These are phyloP conservation scores for Oreohelix idahoensis DNA, from an alignment of 1,140 invertebrate genomes.

Conservation along the genomic window DNA sequence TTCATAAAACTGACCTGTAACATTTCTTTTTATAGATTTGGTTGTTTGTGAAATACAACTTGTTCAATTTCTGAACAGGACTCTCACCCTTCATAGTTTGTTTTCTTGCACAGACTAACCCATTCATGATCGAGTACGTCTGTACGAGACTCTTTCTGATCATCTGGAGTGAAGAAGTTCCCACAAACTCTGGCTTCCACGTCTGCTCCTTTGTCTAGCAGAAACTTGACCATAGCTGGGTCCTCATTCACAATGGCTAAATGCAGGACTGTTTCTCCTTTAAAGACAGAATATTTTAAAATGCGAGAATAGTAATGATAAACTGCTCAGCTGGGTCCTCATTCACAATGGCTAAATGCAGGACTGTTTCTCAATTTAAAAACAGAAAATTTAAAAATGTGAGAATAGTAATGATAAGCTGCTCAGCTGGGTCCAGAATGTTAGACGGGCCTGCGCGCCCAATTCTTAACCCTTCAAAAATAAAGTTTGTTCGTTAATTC, in stretches of 20 bases:
- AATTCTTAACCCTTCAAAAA: too few species aligned
- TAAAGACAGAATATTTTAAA: too few species aligned
- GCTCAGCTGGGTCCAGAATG: too few species aligned
- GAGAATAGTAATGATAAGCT: too few species aligned
- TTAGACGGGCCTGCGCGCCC: too few species aligned
- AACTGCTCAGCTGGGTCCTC: constrained; percentile 97
- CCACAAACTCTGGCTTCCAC: constrained; percentile 89
- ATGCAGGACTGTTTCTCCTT: constrained; percentile 80
- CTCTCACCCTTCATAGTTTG: constrained; percentile 89
- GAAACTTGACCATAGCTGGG: constrained; percentile 95
- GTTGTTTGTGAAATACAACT: too few species aligned
- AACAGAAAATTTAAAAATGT: too few species aligned
- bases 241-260: constrained; percentile 99
- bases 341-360: constrained; percentile 98
- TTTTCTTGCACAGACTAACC: constrained; percentile 87
- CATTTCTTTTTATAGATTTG: too few species aligned
- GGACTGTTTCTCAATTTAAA: constrained; percentile 71
- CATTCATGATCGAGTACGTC: constrained; percentile 94
- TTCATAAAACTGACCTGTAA: too few species aligned
- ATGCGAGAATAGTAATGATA: too few species aligned
- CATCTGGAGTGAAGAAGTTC: constrained; percentile 97
- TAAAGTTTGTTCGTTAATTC: too few species aligned
- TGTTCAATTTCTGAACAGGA: background rate
- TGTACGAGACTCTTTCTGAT: constrained; percentile 91
- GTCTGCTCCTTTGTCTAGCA: constrained; percentile 92